Base-by-base conservation (phyloP, 1,140 invertebrate species). In the Pogonomyrmex barbatus region DNA sequence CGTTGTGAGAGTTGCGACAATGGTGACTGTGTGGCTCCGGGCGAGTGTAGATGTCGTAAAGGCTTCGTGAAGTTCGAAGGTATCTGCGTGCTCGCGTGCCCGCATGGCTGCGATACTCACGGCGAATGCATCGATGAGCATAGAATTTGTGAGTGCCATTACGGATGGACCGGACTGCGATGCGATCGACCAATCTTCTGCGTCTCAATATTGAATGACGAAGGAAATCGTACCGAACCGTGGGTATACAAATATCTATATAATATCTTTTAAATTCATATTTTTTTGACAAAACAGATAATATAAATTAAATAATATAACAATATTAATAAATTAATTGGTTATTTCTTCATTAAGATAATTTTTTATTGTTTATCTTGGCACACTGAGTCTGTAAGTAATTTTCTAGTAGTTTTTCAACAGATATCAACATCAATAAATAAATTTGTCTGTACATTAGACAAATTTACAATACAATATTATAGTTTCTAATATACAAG, bases 11-110 rank as follows among this genome's bases (percentile, higher is more conserved):
- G 68, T 8, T 95, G 94, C 56, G 56, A 58, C 0, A 91, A 94
- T 65, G 92, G 91, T 0, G 68, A 70, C 2, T 95, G 94, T 65
- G 42, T 91, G 0, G 89, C 88, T 1, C 93, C 94, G 0, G 63
- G 90, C 6, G 75, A 84, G 0, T 95, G 94, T 67, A 62, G 56
- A 2, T 95, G 94, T 83, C 17, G 90, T 50, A 47, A 54, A 0
- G 78, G 86, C 24, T 94, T 89, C 62, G 9, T 89, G 12, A 77
- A 62, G 17, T 24, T 82, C 52, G 4, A 58, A 10, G 68, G 10
- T 9, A 88, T 67, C 12, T 94, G 92, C 54, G 65, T 86, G 9
- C 82, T 50, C 52, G 68, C 65, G 0, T 94, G 93, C 24, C 70
- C 58, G 0, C 5, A 30, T 8, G 58, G 56, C 8, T 91, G 90